Conservation (phyloP, 2,113 vertebrate genomes). For the Jacana jacana region DNA sequence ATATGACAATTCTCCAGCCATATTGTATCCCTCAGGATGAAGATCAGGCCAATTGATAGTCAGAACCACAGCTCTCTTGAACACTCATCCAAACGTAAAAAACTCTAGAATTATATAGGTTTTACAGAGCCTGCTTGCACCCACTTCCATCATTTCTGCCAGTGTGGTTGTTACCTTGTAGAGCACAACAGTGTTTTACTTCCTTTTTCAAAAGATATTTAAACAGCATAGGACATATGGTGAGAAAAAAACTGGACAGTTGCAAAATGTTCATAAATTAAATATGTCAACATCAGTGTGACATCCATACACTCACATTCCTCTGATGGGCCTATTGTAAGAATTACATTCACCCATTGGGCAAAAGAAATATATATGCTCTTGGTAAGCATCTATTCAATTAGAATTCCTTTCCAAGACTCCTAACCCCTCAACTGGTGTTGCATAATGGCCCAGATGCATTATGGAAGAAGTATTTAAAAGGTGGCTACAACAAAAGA, state of each 20-base stretch:
- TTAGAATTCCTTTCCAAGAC: neutral
- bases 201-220: neutral
- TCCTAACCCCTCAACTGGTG: neutral
- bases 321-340: neutral
- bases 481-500: neutral
- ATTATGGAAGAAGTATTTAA: neutral
- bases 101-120: neutral
- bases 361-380: accelerated
- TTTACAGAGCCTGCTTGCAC: neutral
- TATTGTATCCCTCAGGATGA: neutral
- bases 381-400: neutral
- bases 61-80: neutral
- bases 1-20: neutral
- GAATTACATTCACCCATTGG: neutral
- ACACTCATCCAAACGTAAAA: neutral
- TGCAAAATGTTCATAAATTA: neutral
- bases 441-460: neutral
- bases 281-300: neutral
- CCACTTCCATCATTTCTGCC: neutral
- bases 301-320: accelerated
- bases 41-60: neutral
- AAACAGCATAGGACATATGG: neutral
- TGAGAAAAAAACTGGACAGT: neutral
- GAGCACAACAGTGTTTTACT: neutral
- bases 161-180: neutral